Base-by-base conservation (phyloP, 2,888 invertebrate genomes). In the Ligdia adustata region DNA sequence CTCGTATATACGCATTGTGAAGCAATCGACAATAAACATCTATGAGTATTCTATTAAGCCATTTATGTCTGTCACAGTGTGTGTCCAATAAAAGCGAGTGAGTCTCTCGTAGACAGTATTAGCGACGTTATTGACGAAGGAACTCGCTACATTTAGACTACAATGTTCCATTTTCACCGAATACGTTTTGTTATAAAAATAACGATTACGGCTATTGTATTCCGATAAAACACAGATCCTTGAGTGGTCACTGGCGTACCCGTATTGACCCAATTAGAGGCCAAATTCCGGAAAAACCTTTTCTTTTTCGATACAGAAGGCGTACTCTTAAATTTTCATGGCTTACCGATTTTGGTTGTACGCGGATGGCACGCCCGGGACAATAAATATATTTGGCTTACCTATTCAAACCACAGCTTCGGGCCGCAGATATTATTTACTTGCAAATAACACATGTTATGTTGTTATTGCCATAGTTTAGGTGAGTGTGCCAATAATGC, bases 1-100 rank as follows among this genome's bases (percentile, higher is more conserved):
- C 76, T 80, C 79, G 63, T 52, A n/a, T n/a, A n/a, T n/a, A 72
- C 79, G 79, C 83, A 85, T 87, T 88, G 87, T 87, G 63, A 71
- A 66, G 66, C 86, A 86, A 89, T 89, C 85, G 74, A 75, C 67
- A 60, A 64, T 63, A 66, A 73, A 75, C 75, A 70, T 82, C 77
- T 61, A 43, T 38, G 48, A 48, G 48, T 43, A 62, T 64, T 71
- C 60, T 77, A 88, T 87, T 87, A 82, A 74, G 72, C 74, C 79
- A 77, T 84, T 86, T 82, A 84, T 73, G 74, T 66, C 68, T 72
- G 71, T 72, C 78, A 69, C 70, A 73, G 65, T 73, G 62, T 72
- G 71, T 70, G 67, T 64, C 70, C 74, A 78, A 79, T 82, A 77
- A 77, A 78, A 70, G 43, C 52, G 53, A 28, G 41, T 34, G 40